Evolutionary conservation across 1,140 invertebrate species (phyloP).

Genomic region (Drosophila leontia): DNA sequence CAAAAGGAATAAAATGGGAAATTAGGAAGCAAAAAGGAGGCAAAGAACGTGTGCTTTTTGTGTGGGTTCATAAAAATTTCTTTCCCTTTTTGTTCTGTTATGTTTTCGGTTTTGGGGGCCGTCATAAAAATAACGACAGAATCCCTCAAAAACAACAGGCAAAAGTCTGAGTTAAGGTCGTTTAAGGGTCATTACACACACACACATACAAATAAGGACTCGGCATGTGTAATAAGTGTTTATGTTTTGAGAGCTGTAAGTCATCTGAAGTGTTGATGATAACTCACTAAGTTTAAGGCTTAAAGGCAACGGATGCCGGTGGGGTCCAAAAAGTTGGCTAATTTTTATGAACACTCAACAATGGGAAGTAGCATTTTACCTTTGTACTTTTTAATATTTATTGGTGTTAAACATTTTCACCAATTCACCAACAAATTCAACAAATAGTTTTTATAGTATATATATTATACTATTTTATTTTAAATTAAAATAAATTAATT

Average conservation of each 20-base stretch:
- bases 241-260: slow-evolving; percentile 26
- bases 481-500: too few relatives aligned
- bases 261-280: slow-evolving; percentile 43
- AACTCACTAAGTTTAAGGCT: slow-evolving; percentile 27
- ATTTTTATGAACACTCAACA: slow-evolving; percentile 1
- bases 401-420: neutral
- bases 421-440: too few relatives aligned
- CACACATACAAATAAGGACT: slow-evolving; percentile 4
- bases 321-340: slow-evolving; percentile 18
- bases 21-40: slow-evolving; percentile 14
- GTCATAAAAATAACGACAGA: slow-evolving; percentile 50
- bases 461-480: too few relatives aligned
- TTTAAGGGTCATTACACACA: slow-evolving; percentile 63
- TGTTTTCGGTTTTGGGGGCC: slow-evolving; percentile 25
- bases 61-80: slow-evolving; percentile 51
- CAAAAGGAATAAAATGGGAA: slow-evolving; percentile 13
- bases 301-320: neutral
- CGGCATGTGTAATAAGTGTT: slow-evolving; percentile 21
- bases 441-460: too few relatives aligned
- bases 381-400: neutral
- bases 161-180: slow-evolving; percentile 55
- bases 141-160: slow-evolving; percentile 42
- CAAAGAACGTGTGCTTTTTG: slow-evolving; percentile 28
- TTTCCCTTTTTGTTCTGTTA: neutral
- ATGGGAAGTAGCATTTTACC: neutral